Conservation (phyloP, 2,797 vertebrate species). For the Apogon hyalosoma region DNA sequence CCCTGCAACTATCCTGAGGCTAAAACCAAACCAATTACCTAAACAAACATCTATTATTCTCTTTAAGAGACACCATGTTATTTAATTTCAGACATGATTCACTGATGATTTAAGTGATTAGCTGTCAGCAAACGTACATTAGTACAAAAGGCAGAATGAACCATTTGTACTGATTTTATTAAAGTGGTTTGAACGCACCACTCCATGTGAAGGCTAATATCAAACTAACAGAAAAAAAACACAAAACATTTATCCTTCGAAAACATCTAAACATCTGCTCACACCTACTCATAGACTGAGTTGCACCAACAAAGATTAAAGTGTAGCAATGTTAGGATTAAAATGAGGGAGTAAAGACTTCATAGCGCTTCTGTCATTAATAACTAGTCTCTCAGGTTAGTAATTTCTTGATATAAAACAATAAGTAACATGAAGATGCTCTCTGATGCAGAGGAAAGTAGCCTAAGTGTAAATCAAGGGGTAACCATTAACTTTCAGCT, state of each 20-base stretch:
- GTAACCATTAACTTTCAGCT: too few species aligned
- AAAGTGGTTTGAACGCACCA: not conserved
- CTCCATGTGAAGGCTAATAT: not conserved
- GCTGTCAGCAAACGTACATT: conserved; percentile 8
- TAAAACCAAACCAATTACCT: conserved; percentile 41
- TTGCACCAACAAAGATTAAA: not conserved
- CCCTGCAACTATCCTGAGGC: conserved; percentile 35
- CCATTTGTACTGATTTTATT: not conserved
- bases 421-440: too few species aligned
- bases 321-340: not conserved
- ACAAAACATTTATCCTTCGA: not conserved
- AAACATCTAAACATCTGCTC: conserved; percentile 44
- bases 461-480: too few species aligned
- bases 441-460: too few species aligned
- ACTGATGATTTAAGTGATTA: conserved; percentile 43
- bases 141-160: not conserved
- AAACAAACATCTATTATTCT: conserved; percentile 63
- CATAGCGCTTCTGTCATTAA: not conserved
- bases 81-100: conserved; percentile 70
- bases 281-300: conserved; percentile 19
- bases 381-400: too few species aligned
- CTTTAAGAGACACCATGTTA: conserved; percentile 49
- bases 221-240: not conserved
- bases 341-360: not conserved
- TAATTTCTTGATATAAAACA: too few species aligned